phyloP scores from a whole-genome alignment of 2,888 invertebrate species.

The Fragum fragum region DNA sequence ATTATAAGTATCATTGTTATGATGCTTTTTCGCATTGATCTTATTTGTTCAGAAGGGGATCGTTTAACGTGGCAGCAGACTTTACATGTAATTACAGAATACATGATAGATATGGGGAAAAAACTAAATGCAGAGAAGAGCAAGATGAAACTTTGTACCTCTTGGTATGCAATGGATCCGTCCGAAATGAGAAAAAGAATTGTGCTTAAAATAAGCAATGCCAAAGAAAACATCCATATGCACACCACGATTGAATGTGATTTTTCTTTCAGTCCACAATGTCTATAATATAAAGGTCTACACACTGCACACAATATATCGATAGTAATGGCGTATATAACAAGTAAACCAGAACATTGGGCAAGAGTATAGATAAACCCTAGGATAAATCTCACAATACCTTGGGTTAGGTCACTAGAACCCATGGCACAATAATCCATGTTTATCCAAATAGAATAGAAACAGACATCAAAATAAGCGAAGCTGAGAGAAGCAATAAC shows the following conservation, averaged over 20 bases:
- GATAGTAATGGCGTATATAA: background rate
- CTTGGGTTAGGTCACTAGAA: background rate
- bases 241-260: background rate
- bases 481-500: background rate
- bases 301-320: slow-evolving; percentile 4
- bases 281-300: slow-evolving; percentile 10
- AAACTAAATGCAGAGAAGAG: slow-evolving; percentile 1
- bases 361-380: background rate
- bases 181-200: no score
- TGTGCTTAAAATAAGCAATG: background rate
- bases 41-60: background rate
- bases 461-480: background rate
- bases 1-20: background rate
- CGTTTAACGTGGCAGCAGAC: background rate
- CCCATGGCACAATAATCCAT: background rate
- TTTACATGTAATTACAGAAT: background rate
- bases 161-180: no score
- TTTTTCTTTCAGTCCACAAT: background rate
- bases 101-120: background rate
- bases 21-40: background rate
- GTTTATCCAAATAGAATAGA: background rate
- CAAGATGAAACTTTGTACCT: background rate
- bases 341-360: background rate
- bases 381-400: background rate
- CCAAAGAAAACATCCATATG: background rate